Conservation (phyloP, 2,797 vertebrate species). For the Helicolenus hilgendorfi region DNA sequence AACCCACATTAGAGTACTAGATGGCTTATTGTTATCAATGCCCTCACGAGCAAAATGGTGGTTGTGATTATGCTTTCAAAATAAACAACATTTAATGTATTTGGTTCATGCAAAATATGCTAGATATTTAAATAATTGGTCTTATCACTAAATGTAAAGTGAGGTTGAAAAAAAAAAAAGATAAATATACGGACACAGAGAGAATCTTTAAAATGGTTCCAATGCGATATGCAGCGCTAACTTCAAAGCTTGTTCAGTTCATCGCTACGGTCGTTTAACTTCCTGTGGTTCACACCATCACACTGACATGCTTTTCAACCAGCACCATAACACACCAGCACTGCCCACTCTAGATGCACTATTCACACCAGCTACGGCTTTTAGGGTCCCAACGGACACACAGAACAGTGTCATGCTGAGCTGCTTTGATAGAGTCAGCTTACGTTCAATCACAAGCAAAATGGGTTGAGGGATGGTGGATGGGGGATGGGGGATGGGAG, state of each 20-base stretch:
- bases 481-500: not conserved
- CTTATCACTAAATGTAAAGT: not conserved
- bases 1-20: not conserved
- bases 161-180: constrained; percentile 1
- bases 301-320: constrained; percentile 49
- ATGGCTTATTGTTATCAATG: not conserved
- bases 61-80: not conserved
- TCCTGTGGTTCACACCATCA: constrained; percentile 27
- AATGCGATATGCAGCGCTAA: not conserved
- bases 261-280: constrained; percentile 58
- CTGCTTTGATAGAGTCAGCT: constrained; percentile 84
- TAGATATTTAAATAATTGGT: not conserved
- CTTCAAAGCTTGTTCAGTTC: constrained; percentile 66
- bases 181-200: constrained; percentile 24
- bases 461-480: constrained; percentile 13
- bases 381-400: constrained; percentile 57
- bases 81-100: not conserved
- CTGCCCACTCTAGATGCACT: constrained; percentile 58
- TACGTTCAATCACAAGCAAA: constrained; percentile 71
- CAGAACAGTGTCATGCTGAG: constrained; percentile 63
- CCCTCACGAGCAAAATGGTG: not conserved
- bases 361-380: constrained; percentile 66
- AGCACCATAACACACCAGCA: constrained; percentile 47
- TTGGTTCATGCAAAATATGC: not conserved
- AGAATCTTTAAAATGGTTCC: constrained; percentile 42